Conservation (phyloP, 1,140 invertebrate species). For the Drosophila ambigua region DNA sequence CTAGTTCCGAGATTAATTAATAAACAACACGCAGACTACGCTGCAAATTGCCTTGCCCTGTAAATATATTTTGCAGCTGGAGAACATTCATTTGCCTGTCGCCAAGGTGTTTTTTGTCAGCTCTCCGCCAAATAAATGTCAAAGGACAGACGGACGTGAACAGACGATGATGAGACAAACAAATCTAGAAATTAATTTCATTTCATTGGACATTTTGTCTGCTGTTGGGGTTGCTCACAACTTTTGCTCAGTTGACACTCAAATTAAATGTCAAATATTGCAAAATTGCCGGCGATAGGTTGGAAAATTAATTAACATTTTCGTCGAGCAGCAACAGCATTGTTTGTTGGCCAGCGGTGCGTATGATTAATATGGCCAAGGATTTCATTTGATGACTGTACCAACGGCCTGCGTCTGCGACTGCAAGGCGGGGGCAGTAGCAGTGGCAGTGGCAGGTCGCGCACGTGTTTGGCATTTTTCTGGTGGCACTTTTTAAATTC, state of each 20-base stretch:
- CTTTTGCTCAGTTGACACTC: conserved; percentile 38
- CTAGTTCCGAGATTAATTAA: conserved; percentile 64
- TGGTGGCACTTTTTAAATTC: conserved; percentile 58
- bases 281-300: conserved; percentile 27
- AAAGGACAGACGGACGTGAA: conserved; percentile 22
- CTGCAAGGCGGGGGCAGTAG: neutral
- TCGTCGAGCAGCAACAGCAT: conserved; percentile 4
- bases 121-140: conserved; percentile 49
- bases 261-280: conserved; percentile 68
- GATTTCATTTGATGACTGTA: conserved; percentile 28
- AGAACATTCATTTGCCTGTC: conserved; percentile 38
- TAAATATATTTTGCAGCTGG: conserved; percentile 20
- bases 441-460: conserved; percentile 10
- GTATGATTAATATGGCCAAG: conserved; percentile 72
- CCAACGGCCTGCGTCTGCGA: conserved; percentile 1
- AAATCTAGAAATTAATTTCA: conserved; percentile 71
- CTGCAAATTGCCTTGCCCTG: conserved; percentile 36
- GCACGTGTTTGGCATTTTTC: conserved; percentile 62
- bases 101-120: conserved; percentile 47
- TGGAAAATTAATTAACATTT: conserved; percentile 68
- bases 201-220: conserved; percentile 38
- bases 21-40: conserved; percentile 58
- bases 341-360: conserved; percentile 40
- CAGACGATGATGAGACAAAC: conserved; percentile 25
- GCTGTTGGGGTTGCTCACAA: too few species aligned